Evolutionary conservation across 2,113 vertebrate genomes (phyloP).

Genomic region (Scophthalmus maximus): DNA sequence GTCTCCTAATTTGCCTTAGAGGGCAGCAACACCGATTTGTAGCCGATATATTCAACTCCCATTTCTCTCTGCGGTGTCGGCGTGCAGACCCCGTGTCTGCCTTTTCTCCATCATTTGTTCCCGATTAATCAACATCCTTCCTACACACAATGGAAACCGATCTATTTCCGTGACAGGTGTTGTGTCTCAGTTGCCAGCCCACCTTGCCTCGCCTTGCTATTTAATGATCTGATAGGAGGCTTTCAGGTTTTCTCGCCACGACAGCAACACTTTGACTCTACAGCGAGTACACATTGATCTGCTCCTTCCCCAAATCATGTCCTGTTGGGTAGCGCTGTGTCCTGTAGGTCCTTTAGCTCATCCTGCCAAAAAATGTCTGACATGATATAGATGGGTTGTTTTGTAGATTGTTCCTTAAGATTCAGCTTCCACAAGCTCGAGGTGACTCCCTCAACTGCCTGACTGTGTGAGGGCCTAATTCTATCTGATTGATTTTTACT

Average conservation of each 20-base stretch:
- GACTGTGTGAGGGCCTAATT: too few species aligned
- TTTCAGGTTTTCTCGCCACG: conserved; percentile 11
- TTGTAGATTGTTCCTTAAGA: neutral
- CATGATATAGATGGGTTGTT: conserved; percentile 2
- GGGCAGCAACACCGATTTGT: conserved; percentile 9
- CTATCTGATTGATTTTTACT: conserved; percentile 3
- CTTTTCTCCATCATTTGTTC: conserved; percentile 14
- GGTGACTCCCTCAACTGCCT: neutral
- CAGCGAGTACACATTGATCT: conserved; percentile 25
- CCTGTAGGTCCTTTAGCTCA: neutral
- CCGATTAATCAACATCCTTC: conserved; percentile 44
- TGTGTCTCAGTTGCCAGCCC: conserved; percentile 25
- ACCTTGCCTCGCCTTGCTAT: neutral
- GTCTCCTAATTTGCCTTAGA: conserved; percentile 28
- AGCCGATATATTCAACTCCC: conserved; percentile 29
- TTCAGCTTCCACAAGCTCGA: neutral
- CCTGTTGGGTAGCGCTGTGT: neutral
- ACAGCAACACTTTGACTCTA: conserved; percentile 22
- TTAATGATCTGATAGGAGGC: conserved; percentile 42
- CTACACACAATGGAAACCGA: conserved; percentile 16
- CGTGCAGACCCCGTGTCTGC: conserved; percentile 9
- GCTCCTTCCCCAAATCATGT: conserved; percentile 5
- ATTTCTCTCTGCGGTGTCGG: conserved; percentile 26
- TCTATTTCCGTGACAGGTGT: conserved; percentile 37
- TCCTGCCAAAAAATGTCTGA: neutral